These are phyloP conservation scores for Gnathonemus longibarbis DNA, from an alignment of 2,113 vertebrate species.

Conservation along the genomic window DNA sequence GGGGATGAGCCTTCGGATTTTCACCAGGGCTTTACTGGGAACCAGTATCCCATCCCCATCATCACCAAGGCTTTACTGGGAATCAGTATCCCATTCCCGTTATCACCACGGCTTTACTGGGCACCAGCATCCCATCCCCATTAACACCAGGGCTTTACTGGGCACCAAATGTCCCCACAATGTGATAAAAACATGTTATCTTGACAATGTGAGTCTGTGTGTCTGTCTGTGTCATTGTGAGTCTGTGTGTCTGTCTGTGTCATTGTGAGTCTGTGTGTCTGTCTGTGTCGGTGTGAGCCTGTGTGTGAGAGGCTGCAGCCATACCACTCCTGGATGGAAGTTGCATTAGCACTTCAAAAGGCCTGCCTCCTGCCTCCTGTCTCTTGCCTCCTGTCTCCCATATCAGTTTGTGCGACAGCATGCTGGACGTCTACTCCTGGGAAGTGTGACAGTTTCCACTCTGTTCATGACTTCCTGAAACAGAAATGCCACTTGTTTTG, in stretches of 20 bases:
- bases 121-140: neutral
- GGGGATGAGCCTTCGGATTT: neutral
- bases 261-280: too few relatives aligned
- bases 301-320: neutral
- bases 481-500: neutral
- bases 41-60: neutral
- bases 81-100: neutral
- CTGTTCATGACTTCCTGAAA: neutral
- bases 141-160: neutral
- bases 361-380: neutral
- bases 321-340: neutral
- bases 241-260: too few relatives aligned
- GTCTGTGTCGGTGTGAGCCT: too few relatives aligned
- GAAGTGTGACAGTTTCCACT: neutral
- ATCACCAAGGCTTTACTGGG: neutral
- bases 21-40: neutral
- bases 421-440: neutral
- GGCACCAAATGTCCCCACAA: neutral
- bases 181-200: too few relatives aligned
- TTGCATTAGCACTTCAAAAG: neutral
- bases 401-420: neutral
- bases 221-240: too few relatives aligned
- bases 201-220: neutral
- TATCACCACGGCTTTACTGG: neutral
- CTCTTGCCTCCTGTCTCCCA: neutral